Conservation (phyloP, 2,113 vertebrate genomes). For the Heliornis fulica region DNA sequence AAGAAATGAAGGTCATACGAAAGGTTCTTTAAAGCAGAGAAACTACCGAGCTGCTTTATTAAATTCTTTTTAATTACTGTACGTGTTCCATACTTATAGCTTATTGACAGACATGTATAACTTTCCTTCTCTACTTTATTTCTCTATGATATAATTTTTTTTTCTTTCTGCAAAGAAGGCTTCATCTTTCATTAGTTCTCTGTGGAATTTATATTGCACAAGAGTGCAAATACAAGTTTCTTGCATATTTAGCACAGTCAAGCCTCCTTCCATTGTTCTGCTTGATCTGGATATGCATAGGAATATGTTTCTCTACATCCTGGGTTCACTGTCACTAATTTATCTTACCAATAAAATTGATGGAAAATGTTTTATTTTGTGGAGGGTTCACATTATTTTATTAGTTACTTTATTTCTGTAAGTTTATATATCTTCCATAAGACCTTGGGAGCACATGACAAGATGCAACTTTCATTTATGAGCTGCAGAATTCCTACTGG, state of each 20-base stretch:
- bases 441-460: background rate
- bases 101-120: background rate
- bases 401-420: background rate
- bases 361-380: background rate
- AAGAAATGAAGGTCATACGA: background rate
- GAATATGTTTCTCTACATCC: background rate
- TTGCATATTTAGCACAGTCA: background rate
- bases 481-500: background rate
- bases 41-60: background rate
- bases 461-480: background rate
- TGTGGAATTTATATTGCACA: background rate
- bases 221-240: background rate
- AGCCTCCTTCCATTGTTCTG: background rate
- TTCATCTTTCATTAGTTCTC: background rate
- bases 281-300: background rate
- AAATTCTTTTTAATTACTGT: background rate
- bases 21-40: background rate
- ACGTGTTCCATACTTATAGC: background rate
- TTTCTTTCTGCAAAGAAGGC: too few species aligned
- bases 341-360: background rate
- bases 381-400: background rate
- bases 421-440: background rate
- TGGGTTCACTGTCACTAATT: background rate
- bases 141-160: background rate
- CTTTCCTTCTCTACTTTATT: background rate